Percentiles rank a stretch among this genome's conserved stretches.
Conservation (phyloP, 2,113 vertebrate species). For the Odontesthes bonariensis region DNA sequence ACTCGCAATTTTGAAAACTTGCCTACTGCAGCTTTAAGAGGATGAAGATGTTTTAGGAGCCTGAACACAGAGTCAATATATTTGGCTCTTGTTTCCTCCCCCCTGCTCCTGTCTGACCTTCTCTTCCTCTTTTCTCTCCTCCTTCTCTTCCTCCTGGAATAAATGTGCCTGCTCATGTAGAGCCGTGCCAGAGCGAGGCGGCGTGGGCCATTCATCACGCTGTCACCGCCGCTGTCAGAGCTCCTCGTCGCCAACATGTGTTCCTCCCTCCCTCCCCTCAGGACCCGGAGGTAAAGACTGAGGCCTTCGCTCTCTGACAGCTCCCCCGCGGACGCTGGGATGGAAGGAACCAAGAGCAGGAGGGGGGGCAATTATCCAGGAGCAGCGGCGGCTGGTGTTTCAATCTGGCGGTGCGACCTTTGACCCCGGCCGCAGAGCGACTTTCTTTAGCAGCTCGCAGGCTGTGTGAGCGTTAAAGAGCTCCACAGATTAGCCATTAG, state of each 20-base stretch:
- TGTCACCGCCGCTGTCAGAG: slow-evolving; percentile 71
- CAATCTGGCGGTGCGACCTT: slow-evolving; percentile 55
- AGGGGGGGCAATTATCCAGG: slow-evolving; percentile 67
- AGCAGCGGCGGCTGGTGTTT: slow-evolving; percentile 50
- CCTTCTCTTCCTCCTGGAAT: slow-evolving; percentile 54
- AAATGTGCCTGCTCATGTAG: slow-evolving; percentile 76
- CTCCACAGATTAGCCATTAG: slow-evolving; percentile 43
- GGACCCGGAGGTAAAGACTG: slow-evolving; percentile 54
- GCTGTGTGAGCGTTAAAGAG: not conserved
- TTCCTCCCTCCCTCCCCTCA: slow-evolving; percentile 38
- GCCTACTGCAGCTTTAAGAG: too few relatives aligned
- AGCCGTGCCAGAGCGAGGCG: slow-evolving; percentile 66
- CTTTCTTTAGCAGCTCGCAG: not conserved
- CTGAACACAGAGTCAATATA: too few relatives aligned
- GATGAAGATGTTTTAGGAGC: too few relatives aligned
- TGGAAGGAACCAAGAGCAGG: slow-evolving; percentile 12
- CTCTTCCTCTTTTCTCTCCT: too few relatives aligned
- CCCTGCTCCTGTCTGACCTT: not conserved
- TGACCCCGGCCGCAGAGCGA: slow-evolving; percentile 44
- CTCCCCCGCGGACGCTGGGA: slow-evolving; percentile 31
- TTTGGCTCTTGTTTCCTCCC: not conserved
- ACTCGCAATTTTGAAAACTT: too few relatives aligned
- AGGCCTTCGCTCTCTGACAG: slow-evolving; percentile 52
- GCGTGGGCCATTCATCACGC: slow-evolving; percentile 77
- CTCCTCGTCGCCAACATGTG: slow-evolving; percentile 23